Evolutionary conservation across 2,797 vertebrate species (phyloP), one percentile per base, ranked within the genome.

Genomic region (Acipenser ruthenus): DNA sequence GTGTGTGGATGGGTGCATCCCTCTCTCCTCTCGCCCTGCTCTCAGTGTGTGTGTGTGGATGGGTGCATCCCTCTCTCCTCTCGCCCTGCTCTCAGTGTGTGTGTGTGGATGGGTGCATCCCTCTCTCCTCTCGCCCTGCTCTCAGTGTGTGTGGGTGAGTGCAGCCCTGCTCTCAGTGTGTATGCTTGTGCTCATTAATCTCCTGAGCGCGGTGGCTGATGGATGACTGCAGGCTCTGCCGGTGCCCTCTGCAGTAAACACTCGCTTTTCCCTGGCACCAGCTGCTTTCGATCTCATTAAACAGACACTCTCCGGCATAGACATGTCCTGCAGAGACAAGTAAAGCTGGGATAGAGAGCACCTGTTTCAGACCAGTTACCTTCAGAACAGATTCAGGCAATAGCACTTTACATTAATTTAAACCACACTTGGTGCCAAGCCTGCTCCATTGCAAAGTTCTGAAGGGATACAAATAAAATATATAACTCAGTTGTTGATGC

Each of bases 41-140:
- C 50, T 66, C 37, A 37, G n/a, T n/a, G n/a, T n/a, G 66, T 68
- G 62, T 47, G 66, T 56, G 9, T 68, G 65, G 62, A 62, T n/a
- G n/a, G n/a, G n/a, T n/a, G n/a, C n/a, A n/a, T 18, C 15, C 64
- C 63, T 63, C 37, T 72, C 69, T 47, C 56, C 66, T 60, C 69
- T 74, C 65, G 50, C 63, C 72, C 60, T 50, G 13, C 65, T 68
- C 10, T 37, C 23, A 37, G 23, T 37, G 23, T 37, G 23, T 37
- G 23, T 37, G 23, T 37, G 23, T 37, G 23, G 23, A 23, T 3
- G 23, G 23, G 23, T 37, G 23, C 23, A 37, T 68, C 67, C 71
- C 49, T 69, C 66, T 68, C 10, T 69, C 69, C 65, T 67, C 68
- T 65, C 50, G 48, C 53, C 62, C 56, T 64, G n/a, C 49, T 49